Evolutionary conservation across 2,888 invertebrate species (phyloP).

Genomic region (Ligdia adustata): DNA sequence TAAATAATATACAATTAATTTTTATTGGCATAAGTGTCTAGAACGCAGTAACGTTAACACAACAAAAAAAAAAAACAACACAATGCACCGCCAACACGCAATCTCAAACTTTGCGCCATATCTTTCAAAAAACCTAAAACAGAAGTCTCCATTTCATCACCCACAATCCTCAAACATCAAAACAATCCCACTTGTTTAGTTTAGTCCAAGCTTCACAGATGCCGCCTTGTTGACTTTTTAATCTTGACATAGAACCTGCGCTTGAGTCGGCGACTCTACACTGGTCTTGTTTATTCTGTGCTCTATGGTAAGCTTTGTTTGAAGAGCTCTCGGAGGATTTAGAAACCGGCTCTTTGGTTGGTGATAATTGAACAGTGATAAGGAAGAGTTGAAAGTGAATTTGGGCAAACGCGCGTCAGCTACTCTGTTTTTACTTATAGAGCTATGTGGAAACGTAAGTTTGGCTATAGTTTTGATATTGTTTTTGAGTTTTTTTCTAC

Average conservation of each 20-base stretch:
- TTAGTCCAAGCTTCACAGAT: conserved; percentile 19
- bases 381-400: background rate
- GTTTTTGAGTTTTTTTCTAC: no score
- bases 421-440: no score
- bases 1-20: no score
- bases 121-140: conserved; percentile 16
- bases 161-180: conserved; percentile 21
- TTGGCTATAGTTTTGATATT: no score
- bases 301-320: conserved; percentile 25
- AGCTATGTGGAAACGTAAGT: no score
- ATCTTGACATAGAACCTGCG: conserved; percentile 23
- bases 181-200: conserved; percentile 27
- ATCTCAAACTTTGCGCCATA: conserved; percentile 7
- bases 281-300: conserved; percentile 7
- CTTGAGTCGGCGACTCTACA: conserved; percentile 11
- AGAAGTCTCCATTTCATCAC: conserved; percentile 31
- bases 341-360: conserved; percentile 18
- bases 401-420: background rate
- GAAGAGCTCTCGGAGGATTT: conserved; percentile 30
- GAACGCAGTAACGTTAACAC: no score
- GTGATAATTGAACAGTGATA: conserved; percentile 30
- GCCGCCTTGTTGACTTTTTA: conserved; percentile 37
- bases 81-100: background rate
- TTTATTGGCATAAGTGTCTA: no score
- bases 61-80: conserved; percentile 1